Evolutionary conservation across 2,797 vertebrate genomes (phyloP), one percentile per base, ranked within the genome.

Genomic region (Gambelia wislizenii): DNA sequence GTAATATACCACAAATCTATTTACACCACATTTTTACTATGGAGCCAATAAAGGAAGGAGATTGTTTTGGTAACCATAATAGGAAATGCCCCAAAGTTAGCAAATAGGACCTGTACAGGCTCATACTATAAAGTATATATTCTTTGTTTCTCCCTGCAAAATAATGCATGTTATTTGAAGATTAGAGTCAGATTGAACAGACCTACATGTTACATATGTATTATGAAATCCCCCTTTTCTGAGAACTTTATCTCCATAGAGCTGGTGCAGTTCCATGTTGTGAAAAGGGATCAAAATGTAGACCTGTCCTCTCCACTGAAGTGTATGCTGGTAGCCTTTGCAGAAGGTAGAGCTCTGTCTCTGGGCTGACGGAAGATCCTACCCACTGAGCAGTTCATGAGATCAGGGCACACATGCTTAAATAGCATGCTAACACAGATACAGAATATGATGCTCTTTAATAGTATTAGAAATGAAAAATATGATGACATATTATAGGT

Each of bases 221-320:
- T 36, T 6, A 27, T 4, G 7, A 25, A 8, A 22, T 56, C 36
- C 22, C 8, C 12, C 4, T 25, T 18, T 36, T 61, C 36, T 74
- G 78, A 42, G 54, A 27, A n/a, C 2, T 18, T 42, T 3, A 33
- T 27, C 87, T 85, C 94, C 95, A 36, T 97, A 97, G 94, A 96
- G 30, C 10, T 33, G 96, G 90, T 22, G 94, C 89, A 84, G 84
- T 93, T 92, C 90, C 94, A 93, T 42, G 30, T 90, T 95, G 88
- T 93, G 91, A 96, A 91, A 96, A 95, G 78, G 52, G 20, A 42
- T 18, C 69, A 27, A 36, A 25, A 33, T 47, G 13, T 54, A 88
- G 22, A 33, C 25, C 33, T 83, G 44, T 42, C 13, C 64, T 72
- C 8, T 47, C 67, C 33, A 72, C 12, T 64, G 33, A 52, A 36